Evolutionary conservation across 1,140 invertebrate species (phyloP).

Genomic region (Papilio glaucus): DNA sequence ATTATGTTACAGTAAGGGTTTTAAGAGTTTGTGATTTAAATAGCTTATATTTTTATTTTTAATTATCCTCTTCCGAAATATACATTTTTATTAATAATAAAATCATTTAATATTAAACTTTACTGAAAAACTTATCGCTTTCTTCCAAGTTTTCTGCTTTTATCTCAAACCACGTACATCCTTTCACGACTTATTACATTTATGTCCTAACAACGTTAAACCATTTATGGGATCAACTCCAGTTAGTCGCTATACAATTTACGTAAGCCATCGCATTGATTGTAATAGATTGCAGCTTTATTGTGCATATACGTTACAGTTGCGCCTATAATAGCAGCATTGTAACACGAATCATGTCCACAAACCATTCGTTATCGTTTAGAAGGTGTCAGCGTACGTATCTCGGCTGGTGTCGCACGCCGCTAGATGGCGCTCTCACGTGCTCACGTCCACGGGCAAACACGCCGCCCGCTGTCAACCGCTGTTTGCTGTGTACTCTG

Average conservation of each 20-base stretch:
- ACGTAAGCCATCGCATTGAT: background rate
- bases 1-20: too few species aligned
- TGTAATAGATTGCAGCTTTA: constrained; percentile 12
- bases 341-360: constrained; percentile 18
- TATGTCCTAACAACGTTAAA: constrained; percentile 5
- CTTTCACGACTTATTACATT: constrained; percentile 5
- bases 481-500: constrained; percentile 88
- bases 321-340: background rate
- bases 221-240: constrained; percentile 3
- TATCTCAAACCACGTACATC: background rate
- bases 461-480: constrained; percentile 88
- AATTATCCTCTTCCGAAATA: too few species aligned
- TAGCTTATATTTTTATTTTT: too few species aligned
- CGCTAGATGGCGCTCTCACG: constrained; percentile 87
- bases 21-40: too few species aligned
- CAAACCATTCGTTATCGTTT: constrained; percentile 48
- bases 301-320: background rate
- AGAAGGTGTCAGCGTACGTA: constrained; percentile 86
- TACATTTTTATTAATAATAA: too few species aligned
- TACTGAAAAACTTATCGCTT: background rate
- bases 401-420: constrained; percentile 86
- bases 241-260: background rate
- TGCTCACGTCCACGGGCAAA: constrained; percentile 85
- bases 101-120: background rate
- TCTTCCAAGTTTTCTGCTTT: background rate